Base-by-base conservation (phyloP, 2,797 vertebrate genomes). In the Sebastes jordani region DNA sequence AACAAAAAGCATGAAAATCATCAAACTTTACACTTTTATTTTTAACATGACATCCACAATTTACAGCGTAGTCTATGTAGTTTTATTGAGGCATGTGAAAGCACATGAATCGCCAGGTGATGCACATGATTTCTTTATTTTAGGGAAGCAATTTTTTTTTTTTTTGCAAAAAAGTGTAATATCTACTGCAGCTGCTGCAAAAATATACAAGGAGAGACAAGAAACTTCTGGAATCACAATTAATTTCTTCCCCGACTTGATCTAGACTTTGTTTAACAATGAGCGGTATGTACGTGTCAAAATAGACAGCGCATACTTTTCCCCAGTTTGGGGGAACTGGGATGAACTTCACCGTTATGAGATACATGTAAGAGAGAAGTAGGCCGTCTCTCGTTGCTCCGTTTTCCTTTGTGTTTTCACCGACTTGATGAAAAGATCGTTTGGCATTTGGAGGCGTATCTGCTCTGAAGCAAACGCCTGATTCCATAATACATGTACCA, bases 401-500 rank as follows among this genome's bases (percentile, higher is more conserved):
- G 30, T 63, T 74, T 72, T 55, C 27, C 36, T 66, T 63, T 68
- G 60, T 82, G 58, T 73, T 90, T 85, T 81, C 36, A 64, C 73
- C 60, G 78, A 86, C 75, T 78, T 25, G 86, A 86, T 82, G 74
- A 87, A 91, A 83, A 81, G 80, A 88, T 84, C 4, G 62, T 73
- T 90, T 89, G 78, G 74, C 75, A 81, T 88, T 86, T 71, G 76
- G 73, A 64, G 84, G 71, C 2, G 6, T 84, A 91, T 84, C 70
- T 74, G 66, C 86, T 85, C 84, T 74, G 73, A 76, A 85, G 80
- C 78, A 46, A 84, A 84, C 0, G 59, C 88, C 82, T 89, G 71
- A 80, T 69, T 81, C 73, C 30, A 71, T 82, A 87, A 89, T 61
- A 83, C 71, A 78, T 71, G 83, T 71, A 83, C 70, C 88, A 90